Percentiles rank a stretch among this genome's conserved stretches.
phyloP scores from a whole-genome alignment of 2,113 vertebrate genomes.

The Cyanocitta stelleri region DNA sequence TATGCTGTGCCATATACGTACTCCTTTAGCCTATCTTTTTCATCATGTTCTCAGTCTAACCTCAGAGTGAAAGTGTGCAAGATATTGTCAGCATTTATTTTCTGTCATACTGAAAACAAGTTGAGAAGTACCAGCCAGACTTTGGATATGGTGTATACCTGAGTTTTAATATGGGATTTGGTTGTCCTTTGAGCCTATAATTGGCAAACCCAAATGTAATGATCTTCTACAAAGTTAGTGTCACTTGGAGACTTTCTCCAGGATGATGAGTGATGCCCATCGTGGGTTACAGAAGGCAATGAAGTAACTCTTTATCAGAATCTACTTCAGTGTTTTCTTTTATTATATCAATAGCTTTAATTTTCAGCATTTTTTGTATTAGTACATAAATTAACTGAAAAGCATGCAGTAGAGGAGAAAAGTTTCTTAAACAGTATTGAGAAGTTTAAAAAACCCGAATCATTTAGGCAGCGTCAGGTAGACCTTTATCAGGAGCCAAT shows the following conservation, averaged over 20 bases:
- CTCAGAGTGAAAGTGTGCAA: neutral
- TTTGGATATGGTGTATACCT: neutral
- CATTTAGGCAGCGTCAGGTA: neutral
- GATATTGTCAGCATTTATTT: neutral
- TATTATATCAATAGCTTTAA: neutral
- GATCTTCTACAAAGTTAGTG: neutral
- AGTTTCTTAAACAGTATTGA: neutral
- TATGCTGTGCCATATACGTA: neutral
- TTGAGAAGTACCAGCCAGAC: neutral
- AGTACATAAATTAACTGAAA: neutral
- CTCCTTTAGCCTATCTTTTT: neutral
- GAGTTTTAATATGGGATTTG: neutral
- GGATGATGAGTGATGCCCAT: neutral
- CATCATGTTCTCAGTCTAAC: neutral
- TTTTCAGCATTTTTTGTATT: neutral
- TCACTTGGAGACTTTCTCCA: neutral
- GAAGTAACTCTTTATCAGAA: neutral
- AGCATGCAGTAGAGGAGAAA: neutral
- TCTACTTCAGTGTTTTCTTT: neutral
- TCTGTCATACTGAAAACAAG: neutral
- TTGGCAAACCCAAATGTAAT: neutral
- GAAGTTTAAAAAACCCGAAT: neutral
- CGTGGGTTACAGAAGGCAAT: neutral
- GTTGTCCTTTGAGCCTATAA: neutral
- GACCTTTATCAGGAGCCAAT: neutral